Percentiles rank a stretch among this genome's conserved stretches.
phyloP scores from a whole-genome alignment of 2,113 vertebrate species.

The Crotalus helleri region DNA sequence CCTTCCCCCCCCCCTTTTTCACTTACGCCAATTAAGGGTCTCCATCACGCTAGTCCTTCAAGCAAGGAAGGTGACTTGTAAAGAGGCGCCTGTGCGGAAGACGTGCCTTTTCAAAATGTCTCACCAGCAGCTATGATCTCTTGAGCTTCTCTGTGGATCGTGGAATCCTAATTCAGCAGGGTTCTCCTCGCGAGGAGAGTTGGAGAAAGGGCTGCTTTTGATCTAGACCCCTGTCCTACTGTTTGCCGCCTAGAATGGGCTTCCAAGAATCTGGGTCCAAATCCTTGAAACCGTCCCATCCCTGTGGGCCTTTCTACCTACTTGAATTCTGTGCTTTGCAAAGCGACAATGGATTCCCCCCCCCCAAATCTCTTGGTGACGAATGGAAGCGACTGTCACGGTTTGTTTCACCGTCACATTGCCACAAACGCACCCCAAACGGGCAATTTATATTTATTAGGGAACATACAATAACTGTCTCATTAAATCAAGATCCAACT shows the following conservation, averaged over 20 bases:
- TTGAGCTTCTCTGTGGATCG: neutral
- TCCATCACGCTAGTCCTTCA: neutral
- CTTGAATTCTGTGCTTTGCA: rapidly evolving
- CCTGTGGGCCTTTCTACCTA: rapidly evolving
- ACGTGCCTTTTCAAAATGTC: neutral
- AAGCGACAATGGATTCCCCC: neutral
- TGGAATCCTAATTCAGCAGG: neutral
- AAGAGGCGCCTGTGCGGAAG: too few species aligned
- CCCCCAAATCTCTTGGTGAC: neutral
- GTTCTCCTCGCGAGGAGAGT: neutral
- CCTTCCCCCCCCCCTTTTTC: neutral
- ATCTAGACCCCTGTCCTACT: neutral
- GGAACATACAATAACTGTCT: slow-evolving; percentile 57
- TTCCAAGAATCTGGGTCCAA: neutral
- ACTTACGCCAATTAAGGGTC: neutral
- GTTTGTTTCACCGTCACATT: slow-evolving; percentile 24
- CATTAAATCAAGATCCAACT: slow-evolving; percentile 49
- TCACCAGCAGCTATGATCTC: neutral
- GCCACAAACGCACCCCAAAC: neutral
- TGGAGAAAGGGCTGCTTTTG: neutral
- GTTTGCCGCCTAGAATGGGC: neutral
- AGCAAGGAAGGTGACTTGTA: neutral
- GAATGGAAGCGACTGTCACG: neutral
- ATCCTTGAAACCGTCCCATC: neutral
- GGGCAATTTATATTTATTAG: slow-evolving; percentile 55